A percentile compares a stretch with the other conserved stretches of the same genome.
These are phyloP conservation scores for Ophiodon elongatus DNA, from an alignment of 2,113 vertebrate species.

Conservation along the genomic window DNA sequence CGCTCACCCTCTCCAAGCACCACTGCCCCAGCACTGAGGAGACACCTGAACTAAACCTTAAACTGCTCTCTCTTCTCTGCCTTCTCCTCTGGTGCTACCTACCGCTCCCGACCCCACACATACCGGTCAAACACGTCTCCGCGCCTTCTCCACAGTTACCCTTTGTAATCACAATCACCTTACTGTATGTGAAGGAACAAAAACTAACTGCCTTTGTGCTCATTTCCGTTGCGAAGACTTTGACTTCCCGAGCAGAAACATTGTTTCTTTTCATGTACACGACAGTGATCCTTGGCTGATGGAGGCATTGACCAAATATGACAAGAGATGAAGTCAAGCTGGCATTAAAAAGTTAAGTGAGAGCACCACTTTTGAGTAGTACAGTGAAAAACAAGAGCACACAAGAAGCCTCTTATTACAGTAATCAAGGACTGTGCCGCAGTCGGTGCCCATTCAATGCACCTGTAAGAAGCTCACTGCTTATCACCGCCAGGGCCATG, in stretches of 20 bases:
- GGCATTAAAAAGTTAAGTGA: conserved; percentile 25
- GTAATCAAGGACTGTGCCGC: conserved; percentile 42
- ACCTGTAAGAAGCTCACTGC: conserved; percentile 65
- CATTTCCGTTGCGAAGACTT: conserved; percentile 32
- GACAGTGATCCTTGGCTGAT: conserved; percentile 25
- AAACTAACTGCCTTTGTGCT: conserved; percentile 72
- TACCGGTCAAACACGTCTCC: background rate
- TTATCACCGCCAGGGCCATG: conserved; percentile 72
- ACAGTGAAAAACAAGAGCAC: conserved; percentile 66
- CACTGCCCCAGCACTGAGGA: conserved; percentile 57
- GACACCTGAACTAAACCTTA: conserved; percentile 55
- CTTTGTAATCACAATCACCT: conserved; percentile 50
- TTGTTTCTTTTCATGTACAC: conserved; percentile 25
- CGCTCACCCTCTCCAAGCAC: conserved; percentile 15
- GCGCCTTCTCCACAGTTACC: conserved; percentile 37
- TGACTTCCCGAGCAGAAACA: conserved; percentile 33
- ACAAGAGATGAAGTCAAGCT: conserved; percentile 7
- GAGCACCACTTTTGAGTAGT: conserved; percentile 42
- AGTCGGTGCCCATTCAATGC: conserved; percentile 46
- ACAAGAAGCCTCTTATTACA: conserved; percentile 54
- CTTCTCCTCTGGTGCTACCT: conserved; percentile 70
- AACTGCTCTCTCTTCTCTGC: conserved; percentile 67
- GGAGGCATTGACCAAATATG: conserved; percentile 52
- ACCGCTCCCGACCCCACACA: conserved; percentile 15
- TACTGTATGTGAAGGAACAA: conserved; percentile 46